Evolutionary conservation across 2,888 invertebrate genomes (phyloP), one percentile per base, ranked within the genome.

Genomic region (Pseudococcus jackbeardsleyi): DNA sequence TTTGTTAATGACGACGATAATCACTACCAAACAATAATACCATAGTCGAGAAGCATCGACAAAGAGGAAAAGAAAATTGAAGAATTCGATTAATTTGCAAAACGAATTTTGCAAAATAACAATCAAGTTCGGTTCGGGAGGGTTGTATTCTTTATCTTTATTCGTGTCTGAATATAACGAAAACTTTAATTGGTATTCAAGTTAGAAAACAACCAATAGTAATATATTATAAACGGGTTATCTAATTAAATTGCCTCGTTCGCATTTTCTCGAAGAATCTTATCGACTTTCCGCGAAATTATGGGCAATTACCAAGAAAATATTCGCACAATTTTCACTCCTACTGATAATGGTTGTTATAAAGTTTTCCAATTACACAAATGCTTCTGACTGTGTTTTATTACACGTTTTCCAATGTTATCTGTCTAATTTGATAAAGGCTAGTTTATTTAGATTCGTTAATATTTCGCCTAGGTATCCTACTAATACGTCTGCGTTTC

Each of bases 321-420:
- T 86, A 86, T 86, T 86, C 86, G 86, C 72, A 68, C 86, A 86
- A 86, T 86, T 86, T 86, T 72, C 86, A 68, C 86, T 86, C 86
- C 72, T 86, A 86, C 86, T 86, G 86, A 86, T 86, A 86, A 86
- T 86, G 86, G 86, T 86, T 42, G 86, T 86, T 86, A 86, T 86
- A 86, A 86, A 86, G 86, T 86, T 86, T 86, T 86, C 86, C 86
- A 86, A 86, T 86, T 86, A 86, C 86, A 86, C 86, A 86, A 86
- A 86, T 86, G 86, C 68, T 64, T 64, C 48, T 86, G 72, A 72
- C 86, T 86, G 86, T 86, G 86, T 86, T 86, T 86, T 86, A 86
- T 86, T 72, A 72, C 86, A 72, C 86, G 86, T 48, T 86, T 85
- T 85, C 85, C 54, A 64, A 85, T 64, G 59, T 59, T 85, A 85